phyloP scores from a whole-genome alignment of 1,140 invertebrate species.

The Lethrus apterus region DNA sequence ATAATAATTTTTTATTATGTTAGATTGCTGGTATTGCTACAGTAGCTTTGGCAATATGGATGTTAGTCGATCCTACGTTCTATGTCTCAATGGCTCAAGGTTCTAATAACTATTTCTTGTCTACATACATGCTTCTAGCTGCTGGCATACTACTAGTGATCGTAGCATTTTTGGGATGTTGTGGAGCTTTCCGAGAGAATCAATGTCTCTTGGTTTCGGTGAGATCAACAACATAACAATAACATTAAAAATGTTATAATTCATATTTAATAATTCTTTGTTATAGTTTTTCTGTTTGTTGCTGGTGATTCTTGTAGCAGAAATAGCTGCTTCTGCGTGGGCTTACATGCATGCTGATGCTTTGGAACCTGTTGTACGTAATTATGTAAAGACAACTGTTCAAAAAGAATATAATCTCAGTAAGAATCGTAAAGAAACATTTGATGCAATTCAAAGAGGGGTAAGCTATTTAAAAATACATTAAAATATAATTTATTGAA shows the following conservation, averaged over 20 bases:
- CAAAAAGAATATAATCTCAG: slow-evolving; percentile 61
- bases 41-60: slow-evolving; percentile 62
- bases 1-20: too few species aligned
- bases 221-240: slow-evolving; percentile 33
- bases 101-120: slow-evolving; percentile 59
- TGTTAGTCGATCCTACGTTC: slow-evolving; percentile 67
- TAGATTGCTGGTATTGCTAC: slow-evolving; percentile 67
- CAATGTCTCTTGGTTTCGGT: slow-evolving; percentile 80
- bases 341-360: slow-evolving; percentile 59
- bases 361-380: slow-evolving; percentile 55
- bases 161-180: slow-evolving; percentile 85
- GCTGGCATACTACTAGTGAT: slow-evolving; percentile 74
- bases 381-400: slow-evolving; percentile 56
- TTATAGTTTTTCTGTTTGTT: slow-evolving; percentile 66
- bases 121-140: slow-evolving; percentile 68
- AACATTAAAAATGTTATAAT: slow-evolving; percentile 5
- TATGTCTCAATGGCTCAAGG: slow-evolving; percentile 62
- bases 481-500: too few species aligned
- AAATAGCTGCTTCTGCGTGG: slow-evolving; percentile 68
- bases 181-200: slow-evolving; percentile 79
- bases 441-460: slow-evolving; percentile 61
- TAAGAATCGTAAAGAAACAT: slow-evolving; percentile 52
- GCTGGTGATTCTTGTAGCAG: slow-evolving; percentile 68
- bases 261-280: slow-evolving; percentile 21
- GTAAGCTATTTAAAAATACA: slow-evolving; percentile 43